These are phyloP conservation scores for Apus apus DNA, from an alignment of 2,113 vertebrate genomes.

Conservation along the genomic window DNA sequence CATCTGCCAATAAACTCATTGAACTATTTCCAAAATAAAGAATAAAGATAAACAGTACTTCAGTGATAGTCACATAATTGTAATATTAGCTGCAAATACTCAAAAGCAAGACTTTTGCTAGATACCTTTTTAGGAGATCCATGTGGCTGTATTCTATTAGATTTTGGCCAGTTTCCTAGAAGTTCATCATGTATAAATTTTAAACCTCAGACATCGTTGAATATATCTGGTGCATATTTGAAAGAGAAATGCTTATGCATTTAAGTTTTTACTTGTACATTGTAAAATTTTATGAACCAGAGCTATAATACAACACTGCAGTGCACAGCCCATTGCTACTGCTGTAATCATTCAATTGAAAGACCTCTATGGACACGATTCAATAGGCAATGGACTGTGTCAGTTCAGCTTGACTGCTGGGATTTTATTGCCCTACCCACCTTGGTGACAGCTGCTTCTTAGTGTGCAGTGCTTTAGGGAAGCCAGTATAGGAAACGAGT, in stretches of 20 bases:
- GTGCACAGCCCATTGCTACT: conserved; percentile 32
- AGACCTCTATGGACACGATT: conserved; percentile 8
- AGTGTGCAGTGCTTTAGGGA: conserved; percentile 4
- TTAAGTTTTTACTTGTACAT: conserved; percentile 48
- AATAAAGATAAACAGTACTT: neutral
- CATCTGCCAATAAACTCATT: neutral
- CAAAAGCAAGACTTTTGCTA: neutral
- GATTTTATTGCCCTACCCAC: neutral
- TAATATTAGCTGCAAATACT: neutral
- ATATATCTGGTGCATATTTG: neutral
- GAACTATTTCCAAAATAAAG: conserved; percentile 30
- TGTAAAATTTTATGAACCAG: conserved; percentile 68
- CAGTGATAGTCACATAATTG: neutral
- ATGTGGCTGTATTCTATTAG: neutral
- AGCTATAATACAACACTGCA: conserved; percentile 22
- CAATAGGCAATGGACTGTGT: conserved; percentile 62
- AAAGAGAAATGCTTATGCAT: conserved; percentile 17
- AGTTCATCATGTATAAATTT: neutral
- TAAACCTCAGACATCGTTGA: neutral
- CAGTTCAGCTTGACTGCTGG: conserved; percentile 51
- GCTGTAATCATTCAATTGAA: conserved; percentile 27
- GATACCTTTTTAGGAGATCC: neutral
- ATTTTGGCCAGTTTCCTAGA: neutral
- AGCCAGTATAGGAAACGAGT: neutral
- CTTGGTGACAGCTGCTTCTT: conserved; percentile 25